phyloP scores from a whole-genome alignment of 2,888 invertebrate species.

The Argyra leucocephala region DNA sequence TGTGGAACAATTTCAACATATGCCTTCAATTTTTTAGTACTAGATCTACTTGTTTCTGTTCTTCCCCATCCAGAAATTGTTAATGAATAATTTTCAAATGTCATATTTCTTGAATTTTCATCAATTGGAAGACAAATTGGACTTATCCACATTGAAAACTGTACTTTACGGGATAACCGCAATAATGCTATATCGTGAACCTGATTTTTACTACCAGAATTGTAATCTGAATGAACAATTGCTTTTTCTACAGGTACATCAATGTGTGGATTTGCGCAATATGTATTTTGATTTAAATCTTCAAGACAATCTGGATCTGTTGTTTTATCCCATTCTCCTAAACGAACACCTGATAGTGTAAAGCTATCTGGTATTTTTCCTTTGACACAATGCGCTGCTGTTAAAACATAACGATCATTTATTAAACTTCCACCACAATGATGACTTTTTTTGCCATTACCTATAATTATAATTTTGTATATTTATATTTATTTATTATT shows the following conservation, averaged over 20 bases:
- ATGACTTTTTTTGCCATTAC: conserved; percentile 51
- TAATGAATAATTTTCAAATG: conserved; percentile 41
- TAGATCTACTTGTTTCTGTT: conserved; percentile 46
- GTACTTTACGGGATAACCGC: conserved; percentile 48
- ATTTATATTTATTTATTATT: not conserved
- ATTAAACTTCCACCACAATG: conserved; percentile 68
- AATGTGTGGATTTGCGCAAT: conserved; percentile 52
- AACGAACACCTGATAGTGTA: conserved; percentile 44
- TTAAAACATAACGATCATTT: conserved; percentile 54
- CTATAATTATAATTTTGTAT: conserved; percentile 34
- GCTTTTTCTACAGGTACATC: conserved; percentile 53
- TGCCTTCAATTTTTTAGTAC: conserved; percentile 49
- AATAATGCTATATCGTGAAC: conserved; percentile 63
- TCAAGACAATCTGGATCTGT: conserved; percentile 33
- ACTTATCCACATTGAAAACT: conserved; percentile 47
- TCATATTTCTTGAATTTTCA: conserved; percentile 29
- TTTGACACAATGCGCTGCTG: conserved; percentile 67
- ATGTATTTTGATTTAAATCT: conserved; percentile 32
- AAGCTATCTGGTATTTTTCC: conserved; percentile 56
- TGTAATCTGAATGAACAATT: conserved; percentile 56
- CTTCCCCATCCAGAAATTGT: conserved; percentile 57
- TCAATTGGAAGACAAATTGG: conserved; percentile 53
- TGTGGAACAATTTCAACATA: conserved; percentile 44
- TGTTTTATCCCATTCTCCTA: conserved; percentile 41
- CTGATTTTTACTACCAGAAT: conserved; percentile 48